These are phyloP conservation scores for Perca schrenkii DNA, from an alignment of 2,113 vertebrate species.

Conservation along the genomic window DNA sequence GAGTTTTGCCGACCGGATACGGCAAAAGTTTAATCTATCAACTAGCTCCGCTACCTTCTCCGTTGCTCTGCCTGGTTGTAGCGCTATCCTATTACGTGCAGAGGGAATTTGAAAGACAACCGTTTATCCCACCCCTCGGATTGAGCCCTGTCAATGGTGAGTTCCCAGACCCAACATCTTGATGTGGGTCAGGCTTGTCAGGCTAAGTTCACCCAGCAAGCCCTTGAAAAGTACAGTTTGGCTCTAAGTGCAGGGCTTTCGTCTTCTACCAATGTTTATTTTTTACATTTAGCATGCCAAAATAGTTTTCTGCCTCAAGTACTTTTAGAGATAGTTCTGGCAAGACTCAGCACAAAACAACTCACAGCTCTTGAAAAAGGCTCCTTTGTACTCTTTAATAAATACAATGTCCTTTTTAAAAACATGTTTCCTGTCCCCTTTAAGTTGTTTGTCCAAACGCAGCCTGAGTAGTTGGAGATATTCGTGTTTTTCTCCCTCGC, in stretches of 20 bases:
- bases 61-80: too few species aligned
- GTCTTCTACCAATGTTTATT: background rate
- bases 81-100: too few species aligned
- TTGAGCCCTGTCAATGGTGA: too few species aligned
- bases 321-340: background rate
- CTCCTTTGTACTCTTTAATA: constrained; percentile 24
- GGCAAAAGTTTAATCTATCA: too few species aligned
- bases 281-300: background rate
- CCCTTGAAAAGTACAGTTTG: background rate
- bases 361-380: background rate
- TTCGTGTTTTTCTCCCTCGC: background rate
- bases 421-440: background rate
- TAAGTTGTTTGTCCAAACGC: constrained; percentile 8
- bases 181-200: too few species aligned
- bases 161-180: too few species aligned
- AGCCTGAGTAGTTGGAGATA: background rate
- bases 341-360: constrained; percentile 3
- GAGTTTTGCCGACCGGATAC: too few species aligned
- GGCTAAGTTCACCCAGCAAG: background rate
- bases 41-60: too few species aligned
- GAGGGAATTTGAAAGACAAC: too few species aligned
- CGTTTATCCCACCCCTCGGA: too few species aligned
- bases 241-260: background rate
- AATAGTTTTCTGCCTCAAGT: background rate
- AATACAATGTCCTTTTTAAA: constrained; percentile 30